Base-by-base conservation (phyloP, 2,888 invertebrate species). In the Hypomecis atomaria region DNA sequence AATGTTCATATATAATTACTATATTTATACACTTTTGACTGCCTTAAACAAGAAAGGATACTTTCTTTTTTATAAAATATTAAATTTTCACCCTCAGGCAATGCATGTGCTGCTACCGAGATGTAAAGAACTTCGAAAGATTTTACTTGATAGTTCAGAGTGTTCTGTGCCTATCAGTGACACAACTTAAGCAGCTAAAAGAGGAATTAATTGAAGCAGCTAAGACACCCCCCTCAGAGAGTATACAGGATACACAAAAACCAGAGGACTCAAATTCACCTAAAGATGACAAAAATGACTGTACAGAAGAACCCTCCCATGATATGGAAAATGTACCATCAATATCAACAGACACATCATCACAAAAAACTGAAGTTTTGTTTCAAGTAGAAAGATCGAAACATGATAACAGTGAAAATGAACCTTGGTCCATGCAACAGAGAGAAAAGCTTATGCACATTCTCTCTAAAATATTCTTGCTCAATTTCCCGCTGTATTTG, bases 31-130 rank as follows among this genome's bases (percentile, higher is more conserved):
- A 13, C 44, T 13, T 44, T 6, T 13, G 4, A 45, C 23, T n/a
- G 0, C 6, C 6, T 5, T 36, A 36, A 34, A 33, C 10, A 36
- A 49, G 48, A 40, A 40, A 40, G 40, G 23, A 23, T 23, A 23
- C 23, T 23, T 7, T 7, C 9, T 40, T 5, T 48, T 36, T 8
- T 11, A 6, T 6, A 37, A 37, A 68, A 64, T 53, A 71, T 63
- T 73, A 72, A n/a, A 33, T 68, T 82, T 69, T 70, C 52, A 56
- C 37, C 93, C 94, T 66, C 87, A 97, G 98, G 85, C 98, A 98
- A 93, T 98, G 98, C 85, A 97, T 98, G 96, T 98, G 98, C 89
- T 97, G 98, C 89, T 98, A 97, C 88, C 95, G 98, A 76, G 98
- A 98, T 91, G 95, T 95, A 63, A 98, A 98, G 88, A 98, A 98